Conservation (phyloP, 1,140 invertebrate genomes). For the Ctenoplectra terminalis region DNA sequence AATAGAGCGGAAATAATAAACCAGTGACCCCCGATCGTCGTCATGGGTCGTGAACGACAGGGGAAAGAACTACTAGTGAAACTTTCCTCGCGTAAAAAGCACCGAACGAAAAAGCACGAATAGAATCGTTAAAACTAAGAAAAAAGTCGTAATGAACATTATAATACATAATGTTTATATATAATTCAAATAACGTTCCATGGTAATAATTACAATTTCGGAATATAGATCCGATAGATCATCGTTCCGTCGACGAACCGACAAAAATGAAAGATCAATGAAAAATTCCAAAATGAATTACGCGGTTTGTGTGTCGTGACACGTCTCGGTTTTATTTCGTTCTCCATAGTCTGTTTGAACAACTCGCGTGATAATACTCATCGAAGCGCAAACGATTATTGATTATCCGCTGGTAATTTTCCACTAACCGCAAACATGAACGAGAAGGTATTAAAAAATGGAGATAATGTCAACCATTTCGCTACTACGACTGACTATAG, state of each 20-base stretch:
- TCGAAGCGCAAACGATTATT: not conserved
- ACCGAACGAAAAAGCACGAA: no score
- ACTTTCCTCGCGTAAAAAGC: not conserved
- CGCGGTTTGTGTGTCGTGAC: no score
- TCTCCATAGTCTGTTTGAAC: slow-evolving; percentile 13
- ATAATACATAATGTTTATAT: no score
- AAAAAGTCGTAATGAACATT: not conserved
- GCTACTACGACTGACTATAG: no score
- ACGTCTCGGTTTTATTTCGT: not conserved
- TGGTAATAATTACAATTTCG: no score
- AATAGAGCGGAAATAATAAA: slow-evolving; percentile 33
- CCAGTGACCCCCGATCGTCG: slow-evolving; percentile 1
- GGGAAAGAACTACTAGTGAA: not conserved
- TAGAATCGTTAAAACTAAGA: not conserved
- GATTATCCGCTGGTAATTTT: slow-evolving; percentile 16
- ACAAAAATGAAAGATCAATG: not conserved
- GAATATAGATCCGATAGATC: no score
- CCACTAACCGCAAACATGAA: not conserved
- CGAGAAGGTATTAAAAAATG: not conserved
- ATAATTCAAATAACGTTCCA: no score
- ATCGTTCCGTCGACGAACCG: not conserved
- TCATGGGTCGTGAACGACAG: not conserved
- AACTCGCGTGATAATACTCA: not conserved
- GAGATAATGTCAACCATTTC: not conserved
- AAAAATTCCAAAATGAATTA: not conserved